phyloP scores from a whole-genome alignment of 1,140 invertebrate species.

The Lepidurus apus region DNA sequence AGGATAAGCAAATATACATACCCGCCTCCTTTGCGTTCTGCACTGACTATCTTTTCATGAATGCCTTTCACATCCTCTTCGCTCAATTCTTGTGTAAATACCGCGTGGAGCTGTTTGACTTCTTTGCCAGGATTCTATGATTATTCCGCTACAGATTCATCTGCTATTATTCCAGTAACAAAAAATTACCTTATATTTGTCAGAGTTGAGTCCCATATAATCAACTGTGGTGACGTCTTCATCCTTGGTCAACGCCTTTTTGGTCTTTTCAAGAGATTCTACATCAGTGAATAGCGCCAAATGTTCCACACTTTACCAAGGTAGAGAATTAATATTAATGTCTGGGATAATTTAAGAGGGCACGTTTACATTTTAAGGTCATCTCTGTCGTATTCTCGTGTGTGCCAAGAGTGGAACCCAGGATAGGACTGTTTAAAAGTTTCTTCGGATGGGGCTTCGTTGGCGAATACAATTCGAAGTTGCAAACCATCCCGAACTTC shows the following conservation, averaged over 20 bases:
- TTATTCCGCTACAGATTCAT: not conserved
- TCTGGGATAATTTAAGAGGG: not conserved
- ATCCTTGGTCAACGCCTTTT: not conserved
- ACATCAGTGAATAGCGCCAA: not conserved
- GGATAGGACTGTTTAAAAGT: not conserved
- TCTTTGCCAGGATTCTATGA: not conserved
- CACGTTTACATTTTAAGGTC: not conserved
- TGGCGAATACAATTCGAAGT: not conserved
- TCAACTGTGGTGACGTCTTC: not conserved
- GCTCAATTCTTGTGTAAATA: not conserved
- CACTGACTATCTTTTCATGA: not conserved
- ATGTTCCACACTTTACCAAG: not conserved
- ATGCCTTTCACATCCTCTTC: not conserved
- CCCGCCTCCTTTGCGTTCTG: not conserved
- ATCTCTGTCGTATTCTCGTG: not conserved
- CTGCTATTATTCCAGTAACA: not conserved
- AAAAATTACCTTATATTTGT: not conserved
- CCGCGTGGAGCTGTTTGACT: not conserved
- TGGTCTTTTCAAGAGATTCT: not conserved
- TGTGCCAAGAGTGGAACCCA: conserved; percentile 3
- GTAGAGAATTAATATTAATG: not conserved
- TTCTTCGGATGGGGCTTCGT: not conserved
- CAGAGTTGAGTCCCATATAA: conserved; percentile 1
- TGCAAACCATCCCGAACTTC: not conserved
- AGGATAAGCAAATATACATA: not conserved